Percentiles rank a stretch among this genome's conserved stretches.
Conservation (phyloP, 2,113 vertebrate genomes). For the Emydocephalus ijimae region DNA sequence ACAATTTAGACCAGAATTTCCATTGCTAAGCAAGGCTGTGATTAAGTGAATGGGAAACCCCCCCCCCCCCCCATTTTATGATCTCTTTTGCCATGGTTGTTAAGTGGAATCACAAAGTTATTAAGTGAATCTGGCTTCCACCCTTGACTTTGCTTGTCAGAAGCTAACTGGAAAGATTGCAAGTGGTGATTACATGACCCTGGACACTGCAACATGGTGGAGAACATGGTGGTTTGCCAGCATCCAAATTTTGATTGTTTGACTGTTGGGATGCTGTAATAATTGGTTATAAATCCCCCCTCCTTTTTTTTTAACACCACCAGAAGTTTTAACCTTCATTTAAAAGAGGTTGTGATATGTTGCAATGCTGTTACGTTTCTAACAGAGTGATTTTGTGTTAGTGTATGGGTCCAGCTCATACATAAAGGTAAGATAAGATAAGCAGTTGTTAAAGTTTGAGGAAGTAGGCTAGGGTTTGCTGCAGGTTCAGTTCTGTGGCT, state of each 20-base stretch:
- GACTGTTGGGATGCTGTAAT: background rate
- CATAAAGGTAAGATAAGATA: background rate
- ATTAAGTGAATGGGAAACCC: background rate
- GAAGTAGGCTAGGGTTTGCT: background rate
- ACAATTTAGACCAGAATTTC: background rate
- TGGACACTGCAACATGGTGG: background rate
- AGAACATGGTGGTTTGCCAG: background rate
- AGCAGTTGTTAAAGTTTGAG: background rate
- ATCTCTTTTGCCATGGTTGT: background rate
- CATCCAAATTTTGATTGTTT: background rate
- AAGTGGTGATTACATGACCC: background rate
- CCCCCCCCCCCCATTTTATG: background rate
- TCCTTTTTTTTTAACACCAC: background rate
- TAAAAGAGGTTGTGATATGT: background rate
- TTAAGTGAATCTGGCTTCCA: background rate
- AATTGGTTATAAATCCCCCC: background rate
- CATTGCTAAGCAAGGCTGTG: background rate
- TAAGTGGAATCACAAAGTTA: background rate
- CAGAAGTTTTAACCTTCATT: background rate
- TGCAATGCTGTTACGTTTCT: background rate
- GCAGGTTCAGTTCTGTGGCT: background rate
- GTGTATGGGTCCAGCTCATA: background rate
- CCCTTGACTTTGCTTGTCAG: background rate
- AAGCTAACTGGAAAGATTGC: background rate
- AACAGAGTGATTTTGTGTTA: background rate